Evolutionary conservation across 2,888 invertebrate genomes (phyloP), one percentile per base, ranked within the genome.

Genomic region (Drosophila infuscata): DNA sequence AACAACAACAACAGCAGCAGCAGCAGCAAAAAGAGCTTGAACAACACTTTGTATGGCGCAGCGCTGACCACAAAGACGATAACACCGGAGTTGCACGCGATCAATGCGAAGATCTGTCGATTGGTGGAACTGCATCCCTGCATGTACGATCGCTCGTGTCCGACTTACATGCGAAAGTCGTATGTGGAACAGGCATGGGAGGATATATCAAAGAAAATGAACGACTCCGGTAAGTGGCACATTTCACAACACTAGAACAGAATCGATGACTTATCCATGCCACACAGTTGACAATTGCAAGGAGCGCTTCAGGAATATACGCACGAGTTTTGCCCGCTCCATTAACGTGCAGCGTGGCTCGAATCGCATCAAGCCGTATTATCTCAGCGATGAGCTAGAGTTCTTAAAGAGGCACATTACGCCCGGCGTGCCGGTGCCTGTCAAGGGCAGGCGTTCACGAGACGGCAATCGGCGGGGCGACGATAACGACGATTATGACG

Each of bases 291-390:
- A 84, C 0, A 90, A 79, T 0, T 92, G 92, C 63, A 92, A 92
- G 58, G 91, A 92, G 59, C 93, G 93, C 35, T 92, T 93, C 83
- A 88, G 92, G 29, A 92, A 92, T 58, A 92, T 92, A 49, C 93
- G 92, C 49, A 91, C 91, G 4, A 92, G 92, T 8, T 92, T 90
- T 58, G 92, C 92, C 0, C 88, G 93, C 29, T 92, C 93, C 12
- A 91, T 92, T 4, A 92, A 91, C 52, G 85, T 92, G 9, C 91
- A 92, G 70, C 89, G 91, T 25, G 88, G 75, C 17, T 86, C 91
- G 9, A 91, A 91, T 74, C 88, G 91, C 33, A 79, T 91, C 17
- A 91, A 91, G 38, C 91, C 89, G 0, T 92, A 92, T 48, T 92
- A 92, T 63, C 76, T 92, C 0, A 85, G 86, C 63, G 86, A 84